Evolutionary conservation across 2,888 invertebrate genomes (phyloP), one percentile per base, ranked within the genome.

Genomic region (Tetranychus piercei): DNA sequence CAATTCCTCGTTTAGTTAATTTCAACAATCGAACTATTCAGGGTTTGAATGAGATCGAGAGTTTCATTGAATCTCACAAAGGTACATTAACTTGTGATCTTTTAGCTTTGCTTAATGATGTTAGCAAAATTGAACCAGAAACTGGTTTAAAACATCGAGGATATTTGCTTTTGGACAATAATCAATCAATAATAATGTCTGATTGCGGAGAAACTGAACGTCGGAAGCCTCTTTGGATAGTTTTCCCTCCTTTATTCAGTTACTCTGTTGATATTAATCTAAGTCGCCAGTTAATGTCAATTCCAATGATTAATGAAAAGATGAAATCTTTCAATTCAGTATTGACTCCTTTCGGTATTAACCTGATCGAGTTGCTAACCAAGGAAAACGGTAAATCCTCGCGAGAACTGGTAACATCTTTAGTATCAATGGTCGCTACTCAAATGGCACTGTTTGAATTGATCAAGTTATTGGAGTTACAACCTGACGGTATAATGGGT

Each of bases 21-120:
- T 88, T 89, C 75, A 91, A 92, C 6, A 95, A 94, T 18, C 87
- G 96, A 79, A 94, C 93, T 1, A 88, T 90, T 81, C 88, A 87
- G 72, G 90, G 90, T 8, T 89, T 90, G 7, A 85, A 86, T 75
- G 81, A 81, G 75, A 83, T 92, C 80, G 84, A 92, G 73, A 84
- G 86, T 15, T 77, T 81, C 78, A 78, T 82, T 11, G 1, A 73
- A 15, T 9, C 4, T 9, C 86, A 86, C 74, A 74, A 72, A 43
- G 84, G 88, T 79, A 81, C 82, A 4, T 87, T 77, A 20, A 75
- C 74, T 18, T 74, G 87, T 78, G 90, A 90, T 80, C 88, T 91
- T 80, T 84, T 90, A 81, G 87, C 88, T 67, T 83, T 94, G 74
- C 82, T 95, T 0, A 73, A 75, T 44, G 72, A 73, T 44, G 23